Evolutionary conservation across 2,113 vertebrate genomes (phyloP).

Genomic region (Siniperca knerii): DNA sequence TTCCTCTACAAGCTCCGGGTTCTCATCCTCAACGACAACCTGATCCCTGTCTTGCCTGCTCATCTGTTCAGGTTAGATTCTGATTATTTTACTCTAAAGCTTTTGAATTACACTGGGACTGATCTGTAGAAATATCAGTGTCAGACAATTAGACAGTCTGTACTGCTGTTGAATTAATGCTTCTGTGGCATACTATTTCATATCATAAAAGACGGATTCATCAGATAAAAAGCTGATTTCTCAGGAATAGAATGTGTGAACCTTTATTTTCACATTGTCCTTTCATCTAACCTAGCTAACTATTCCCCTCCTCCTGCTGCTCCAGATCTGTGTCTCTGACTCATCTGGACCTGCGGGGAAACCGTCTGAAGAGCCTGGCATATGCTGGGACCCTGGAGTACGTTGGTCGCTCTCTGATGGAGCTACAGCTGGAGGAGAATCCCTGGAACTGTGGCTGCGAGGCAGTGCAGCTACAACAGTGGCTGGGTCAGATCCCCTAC

Average conservation of each 20-base stretch:
- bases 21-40: slow-evolving; percentile 98
- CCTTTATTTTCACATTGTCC: slow-evolving; percentile 40
- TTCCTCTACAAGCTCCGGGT: slow-evolving; percentile 96
- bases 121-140: slow-evolving; percentile 53
- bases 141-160: slow-evolving; percentile 46
- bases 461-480: slow-evolving; percentile 94
- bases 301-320: slow-evolving; percentile 21
- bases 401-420: slow-evolving; percentile 96
- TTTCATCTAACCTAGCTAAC: slow-evolving; percentile 61
- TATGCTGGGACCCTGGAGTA: slow-evolving; percentile 96
- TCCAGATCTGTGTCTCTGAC: slow-evolving; percentile 95
- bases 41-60: slow-evolving; percentile 94
- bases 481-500: slow-evolving; percentile 97
- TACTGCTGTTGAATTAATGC: slow-evolving; percentile 43
- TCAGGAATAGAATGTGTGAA: slow-evolving; percentile 38
- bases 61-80: slow-evolving; percentile 89
- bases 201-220: slow-evolving; percentile 38
- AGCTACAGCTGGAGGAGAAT: slow-evolving; percentile 98
- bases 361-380: slow-evolving; percentile 95
- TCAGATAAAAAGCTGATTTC: slow-evolving; percentile 51
- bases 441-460: slow-evolving; percentile 99
- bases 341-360: slow-evolving; percentile 97
- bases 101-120: slow-evolving; percentile 53
- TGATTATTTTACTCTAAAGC: slow-evolving; percentile 56
- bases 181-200: slow-evolving; percentile 44